Conservation (phyloP, 2,888 invertebrate genomes). For the Drosophila antonietae region DNA sequence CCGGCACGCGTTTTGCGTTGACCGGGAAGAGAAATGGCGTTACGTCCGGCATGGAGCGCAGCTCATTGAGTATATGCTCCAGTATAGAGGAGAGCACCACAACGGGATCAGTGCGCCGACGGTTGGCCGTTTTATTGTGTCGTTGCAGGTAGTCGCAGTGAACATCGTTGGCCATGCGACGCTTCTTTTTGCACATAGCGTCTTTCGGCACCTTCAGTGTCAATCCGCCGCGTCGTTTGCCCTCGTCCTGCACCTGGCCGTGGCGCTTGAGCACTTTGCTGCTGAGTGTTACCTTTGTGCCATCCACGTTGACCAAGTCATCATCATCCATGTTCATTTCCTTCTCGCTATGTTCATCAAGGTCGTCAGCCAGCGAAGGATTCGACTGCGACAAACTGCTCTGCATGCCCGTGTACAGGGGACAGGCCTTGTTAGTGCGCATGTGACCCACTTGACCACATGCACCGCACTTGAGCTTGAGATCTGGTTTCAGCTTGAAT, state of each 20-base stretch:
- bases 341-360: constrained; percentile 93
- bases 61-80: constrained; percentile 95
- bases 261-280: constrained; percentile 94
- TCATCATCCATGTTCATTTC: constrained; percentile 90
- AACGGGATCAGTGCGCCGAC: constrained; percentile 97
- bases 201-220: constrained; percentile 92
- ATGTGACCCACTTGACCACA: constrained; percentile 90
- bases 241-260: constrained; percentile 88
- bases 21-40: constrained; percentile 97
- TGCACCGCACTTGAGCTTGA: constrained; percentile 97
- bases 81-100: constrained; percentile 96
- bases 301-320: constrained; percentile 96
- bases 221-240: constrained; percentile 89
- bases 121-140: constrained; percentile 92
- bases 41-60: constrained; percentile 96
- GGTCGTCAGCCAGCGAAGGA: constrained; percentile 91
- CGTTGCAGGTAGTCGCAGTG: constrained; percentile 96
- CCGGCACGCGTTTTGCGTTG: constrained; percentile 95
- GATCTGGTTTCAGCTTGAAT: constrained; percentile 94
- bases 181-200: constrained; percentile 88
- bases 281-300: constrained; percentile 96
- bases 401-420: constrained; percentile 91
- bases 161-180: constrained; percentile 88
- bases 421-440: constrained; percentile 98
- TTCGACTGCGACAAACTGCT: constrained; percentile 87